phyloP scores from a whole-genome alignment of 2,113 vertebrate species.

The Gobius niger region DNA sequence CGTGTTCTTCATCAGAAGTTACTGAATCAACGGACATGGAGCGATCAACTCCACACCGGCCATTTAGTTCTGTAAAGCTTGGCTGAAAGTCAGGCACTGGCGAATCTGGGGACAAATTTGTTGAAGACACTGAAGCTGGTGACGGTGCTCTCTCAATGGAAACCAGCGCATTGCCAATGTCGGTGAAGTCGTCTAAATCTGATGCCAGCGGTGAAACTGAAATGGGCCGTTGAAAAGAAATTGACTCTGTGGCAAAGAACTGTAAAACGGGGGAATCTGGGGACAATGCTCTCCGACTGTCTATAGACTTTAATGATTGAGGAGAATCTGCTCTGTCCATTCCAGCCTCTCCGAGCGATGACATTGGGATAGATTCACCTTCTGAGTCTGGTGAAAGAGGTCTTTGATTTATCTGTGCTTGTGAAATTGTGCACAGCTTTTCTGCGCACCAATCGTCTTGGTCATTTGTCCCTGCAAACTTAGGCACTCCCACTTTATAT shows the following conservation, averaged over 20 bases:
- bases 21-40: slow-evolving; percentile 50
- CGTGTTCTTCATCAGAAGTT: slow-evolving; percentile 31
- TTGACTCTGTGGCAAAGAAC: slow-evolving; percentile 1
- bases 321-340: slow-evolving; percentile 28
- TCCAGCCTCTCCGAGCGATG: slow-evolving; percentile 8
- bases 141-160: slow-evolving; percentile 39
- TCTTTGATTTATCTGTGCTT: slow-evolving; percentile 3
- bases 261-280: slow-evolving; percentile 55
- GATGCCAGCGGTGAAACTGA: slow-evolving; percentile 39
- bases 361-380: slow-evolving; percentile 25
- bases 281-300: slow-evolving; percentile 31
- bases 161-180: slow-evolving; percentile 1
- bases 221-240: slow-evolving; percentile 7
- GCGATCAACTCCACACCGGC: background rate
- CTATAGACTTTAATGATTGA: slow-evolving; percentile 33
- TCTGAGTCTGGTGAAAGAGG: slow-evolving; percentile 44
- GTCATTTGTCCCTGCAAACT: slow-evolving; percentile 3
- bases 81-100: slow-evolving; percentile 3
- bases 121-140: slow-evolving; percentile 44
- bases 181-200: slow-evolving; percentile 28
- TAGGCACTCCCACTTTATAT: slow-evolving; percentile 29
- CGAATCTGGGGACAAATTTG: slow-evolving; percentile 25
- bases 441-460: background rate
- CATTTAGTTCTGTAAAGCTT: background rate
- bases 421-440: background rate